These are phyloP conservation scores for Gerris lacustris DNA, from an alignment of 2,888 invertebrate species.

Conservation along the genomic window DNA sequence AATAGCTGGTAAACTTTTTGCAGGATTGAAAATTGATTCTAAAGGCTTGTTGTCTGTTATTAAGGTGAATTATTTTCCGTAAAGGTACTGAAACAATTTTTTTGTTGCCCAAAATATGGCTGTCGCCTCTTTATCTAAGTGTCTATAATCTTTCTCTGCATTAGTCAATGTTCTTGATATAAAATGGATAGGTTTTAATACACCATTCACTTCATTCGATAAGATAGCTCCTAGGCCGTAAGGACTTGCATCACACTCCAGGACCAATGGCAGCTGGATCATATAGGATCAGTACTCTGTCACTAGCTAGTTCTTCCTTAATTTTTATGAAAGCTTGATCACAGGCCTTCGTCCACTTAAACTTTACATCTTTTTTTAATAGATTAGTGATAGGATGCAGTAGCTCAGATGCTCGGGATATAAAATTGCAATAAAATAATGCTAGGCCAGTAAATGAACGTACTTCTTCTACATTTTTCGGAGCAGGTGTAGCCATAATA, in stretches of 20 bases:
- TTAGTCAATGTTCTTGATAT: constrained; percentile 27
- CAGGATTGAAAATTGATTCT: constrained; percentile 14
- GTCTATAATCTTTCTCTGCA: too few species aligned
- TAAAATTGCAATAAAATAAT: constrained; percentile 27
- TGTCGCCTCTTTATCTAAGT: too few species aligned
- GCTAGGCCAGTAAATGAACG: constrained; percentile 24
- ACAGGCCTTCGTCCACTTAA: not conserved
- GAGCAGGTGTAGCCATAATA: constrained; percentile 20
- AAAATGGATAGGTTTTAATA: constrained; percentile 19
- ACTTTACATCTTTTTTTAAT: constrained; percentile 21
- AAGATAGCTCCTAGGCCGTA: not conserved
- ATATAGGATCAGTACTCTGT: not conserved
- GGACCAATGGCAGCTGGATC: not conserved
- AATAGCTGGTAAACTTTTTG: constrained; percentile 9
- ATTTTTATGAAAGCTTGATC: not conserved
- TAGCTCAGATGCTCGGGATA: constrained; percentile 23
- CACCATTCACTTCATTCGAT: constrained; percentile 16
- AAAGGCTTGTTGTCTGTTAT: constrained; percentile 17
- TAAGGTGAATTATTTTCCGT: constrained; percentile 15
- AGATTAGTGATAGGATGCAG: constrained; percentile 24
- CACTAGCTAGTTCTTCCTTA: not conserved
- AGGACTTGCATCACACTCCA: not conserved
- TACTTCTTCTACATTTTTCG: constrained; percentile 20
- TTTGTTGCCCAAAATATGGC: constrained; percentile 29
- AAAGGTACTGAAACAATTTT: constrained; percentile 24